phyloP scores from a whole-genome alignment of 92 coral and sea anemone species.

The Metridium senile region DNA sequence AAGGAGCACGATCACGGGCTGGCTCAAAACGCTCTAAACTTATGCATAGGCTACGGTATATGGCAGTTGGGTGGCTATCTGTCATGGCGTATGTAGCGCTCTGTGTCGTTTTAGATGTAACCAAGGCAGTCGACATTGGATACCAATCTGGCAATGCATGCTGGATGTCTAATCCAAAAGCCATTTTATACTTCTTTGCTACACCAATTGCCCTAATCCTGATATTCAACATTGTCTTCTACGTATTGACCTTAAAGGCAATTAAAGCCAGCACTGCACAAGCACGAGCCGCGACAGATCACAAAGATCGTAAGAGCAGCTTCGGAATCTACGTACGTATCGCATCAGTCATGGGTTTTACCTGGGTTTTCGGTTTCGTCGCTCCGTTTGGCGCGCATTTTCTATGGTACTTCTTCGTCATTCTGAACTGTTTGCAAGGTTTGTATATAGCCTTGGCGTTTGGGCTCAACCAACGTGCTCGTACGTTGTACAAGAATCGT shows the following conservation, averaged over 20 bases:
- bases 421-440: conserved; percentile 41
- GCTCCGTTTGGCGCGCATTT: conserved; percentile 21
- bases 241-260: conserved; percentile 51
- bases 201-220: conserved; percentile 44
- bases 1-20: conserved; percentile 20
- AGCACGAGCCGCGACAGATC: conserved; percentile 41
- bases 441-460: conserved; percentile 59
- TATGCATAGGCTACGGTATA: conserved; percentile 34
- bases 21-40: conserved; percentile 26
- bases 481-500: conserved; percentile 27
- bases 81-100: conserved; percentile 40
- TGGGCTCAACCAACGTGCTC: conserved; percentile 37
- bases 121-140: conserved; percentile 38
- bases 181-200: conserved; percentile 32
- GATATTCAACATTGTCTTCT: conserved; percentile 31
- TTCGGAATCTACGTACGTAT: conserved; percentile 57
- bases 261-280: conserved; percentile 45
- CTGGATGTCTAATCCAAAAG: conserved; percentile 45
- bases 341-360: conserved; percentile 57
- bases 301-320: conserved; percentile 15
- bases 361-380: conserved; percentile 47
- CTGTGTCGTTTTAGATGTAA: conserved; percentile 48
- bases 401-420: conserved; percentile 43
- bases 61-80: conserved; percentile 62
- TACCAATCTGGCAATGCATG: conserved; percentile 48